Evolutionary conservation across 2,888 invertebrate species (phyloP), one percentile per base, ranked within the genome.

Genomic region (Diarsia brunnea): DNA sequence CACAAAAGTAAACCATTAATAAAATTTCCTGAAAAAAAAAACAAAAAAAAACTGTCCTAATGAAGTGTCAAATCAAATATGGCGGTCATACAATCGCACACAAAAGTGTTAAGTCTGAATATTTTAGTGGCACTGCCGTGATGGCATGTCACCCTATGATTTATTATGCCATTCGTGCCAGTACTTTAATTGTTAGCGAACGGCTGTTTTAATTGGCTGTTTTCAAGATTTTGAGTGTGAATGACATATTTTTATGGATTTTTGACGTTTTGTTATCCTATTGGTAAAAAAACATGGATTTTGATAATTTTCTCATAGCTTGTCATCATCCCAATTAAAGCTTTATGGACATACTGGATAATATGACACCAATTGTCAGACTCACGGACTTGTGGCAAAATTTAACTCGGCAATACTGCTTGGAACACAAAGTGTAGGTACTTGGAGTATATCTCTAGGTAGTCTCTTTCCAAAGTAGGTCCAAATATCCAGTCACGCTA

Each of bases 21-120:
- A n/a, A n/a, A n/a, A n/a, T n/a, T 78, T 78, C 68, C 69, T 65
- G 31, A 49, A 74, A 65, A 75, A 51, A 27, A 19, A 27, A 38
- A 27, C 27, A 27, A 58, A 60, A 45, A 58, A 60, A 67, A 60
- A 66, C 60, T 16, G 69, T 27, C 73, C 71, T 79, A 79, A 81
- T 83, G 64, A 75, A 72, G 81, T 86, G 84, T 69, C 70, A 83
- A 86, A 79, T 82, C 43, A 75, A 87, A 87, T 21, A 88, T 86
- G 85, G 86, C 79, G 45, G n/a, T 5, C 47, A 49, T 70, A 85
- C 75, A 81, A 70, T 78, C 73, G 71, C 69, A 38, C 19, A 21
- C 49, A 61, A 21, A 84, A 84, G 84, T 82, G 84, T 88, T 84
- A 84, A 77, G 58, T 80, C 49, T 69, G 70, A 87, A 86, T 87